Evolutionary conservation across 2,797 vertebrate genomes (phyloP).

Genomic region (Poeciliopsis paucimaculata): DNA sequence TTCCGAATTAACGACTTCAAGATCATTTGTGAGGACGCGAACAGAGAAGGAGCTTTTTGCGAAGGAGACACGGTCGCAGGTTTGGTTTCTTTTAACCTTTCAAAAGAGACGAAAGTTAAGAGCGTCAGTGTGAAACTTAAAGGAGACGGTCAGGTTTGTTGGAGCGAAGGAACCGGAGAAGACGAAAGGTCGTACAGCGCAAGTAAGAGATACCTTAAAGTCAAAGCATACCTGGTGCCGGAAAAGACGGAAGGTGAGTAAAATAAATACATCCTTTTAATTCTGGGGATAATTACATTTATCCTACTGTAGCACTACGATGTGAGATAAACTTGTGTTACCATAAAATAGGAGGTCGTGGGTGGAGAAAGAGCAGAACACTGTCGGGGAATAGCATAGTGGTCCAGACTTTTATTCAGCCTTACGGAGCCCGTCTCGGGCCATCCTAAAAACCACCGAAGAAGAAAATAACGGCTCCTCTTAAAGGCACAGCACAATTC

Average conservation of each 20-base stretch:
- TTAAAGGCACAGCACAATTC: too few relatives aligned
- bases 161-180: conserved; percentile 77
- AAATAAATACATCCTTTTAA: neutral
- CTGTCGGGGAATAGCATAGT: too few relatives aligned
- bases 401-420: too few relatives aligned
- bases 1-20: conserved; percentile 39
- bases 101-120: conserved; percentile 84
- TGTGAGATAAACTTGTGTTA: too few relatives aligned
- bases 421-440: too few relatives aligned
- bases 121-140: conserved; percentile 84
- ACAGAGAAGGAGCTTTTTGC: conserved; percentile 77
- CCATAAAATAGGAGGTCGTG: too few relatives aligned
- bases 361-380: too few relatives aligned
- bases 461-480: too few relatives aligned
- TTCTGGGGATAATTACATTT: neutral
- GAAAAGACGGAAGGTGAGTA: conserved; percentile 79
- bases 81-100: conserved; percentile 83
- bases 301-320: too few relatives aligned
- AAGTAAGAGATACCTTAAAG: conserved; percentile 87
- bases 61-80: conserved; percentile 88
- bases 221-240: conserved; percentile 83
- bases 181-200: conserved; percentile 70
- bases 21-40: conserved; percentile 21
- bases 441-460: too few relatives aligned
- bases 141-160: conserved; percentile 86